Evolutionary conservation across 2,113 vertebrate species (phyloP).

Genomic region (Marcusenius ussheri): DNA sequence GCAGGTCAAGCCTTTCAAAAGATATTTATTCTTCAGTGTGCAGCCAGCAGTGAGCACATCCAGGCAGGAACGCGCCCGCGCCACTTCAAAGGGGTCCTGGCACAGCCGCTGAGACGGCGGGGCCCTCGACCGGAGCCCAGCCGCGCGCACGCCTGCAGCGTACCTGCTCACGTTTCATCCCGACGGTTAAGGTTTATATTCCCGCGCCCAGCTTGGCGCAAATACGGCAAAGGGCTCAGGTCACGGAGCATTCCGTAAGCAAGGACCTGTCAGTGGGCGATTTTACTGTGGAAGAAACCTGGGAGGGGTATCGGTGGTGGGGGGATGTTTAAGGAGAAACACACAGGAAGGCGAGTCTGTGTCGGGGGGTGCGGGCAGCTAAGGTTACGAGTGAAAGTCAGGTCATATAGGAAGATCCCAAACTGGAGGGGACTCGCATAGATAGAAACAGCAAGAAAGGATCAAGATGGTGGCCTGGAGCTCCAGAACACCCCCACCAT

Average conservation of each 20-base stretch:
- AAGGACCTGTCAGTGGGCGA: not conserved
- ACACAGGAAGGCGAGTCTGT: not conserved
- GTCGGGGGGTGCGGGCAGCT: not conserved
- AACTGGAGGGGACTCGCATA: not conserved
- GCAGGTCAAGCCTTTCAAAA: slow-evolving; percentile 29
- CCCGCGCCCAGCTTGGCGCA: not conserved
- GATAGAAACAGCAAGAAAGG: not conserved
- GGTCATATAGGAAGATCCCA: not conserved
- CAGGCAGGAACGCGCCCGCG: slow-evolving; percentile 33
- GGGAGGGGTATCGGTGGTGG: not conserved
- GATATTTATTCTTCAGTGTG: slow-evolving; percentile 28
- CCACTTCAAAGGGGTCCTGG: slow-evolving; percentile 40
- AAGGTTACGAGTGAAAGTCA: not conserved
- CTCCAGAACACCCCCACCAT: not conserved
- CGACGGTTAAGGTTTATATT: not conserved
- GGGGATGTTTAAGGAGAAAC: not conserved
- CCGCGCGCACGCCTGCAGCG: slow-evolving; percentile 30
- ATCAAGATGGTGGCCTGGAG: not conserved
- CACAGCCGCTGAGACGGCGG: slow-evolving; percentile 35
- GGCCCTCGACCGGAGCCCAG: slow-evolving; percentile 31
- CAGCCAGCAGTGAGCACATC: not conserved
- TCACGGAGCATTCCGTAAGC: not conserved
- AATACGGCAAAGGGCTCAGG: not conserved
- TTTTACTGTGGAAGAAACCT: not conserved
- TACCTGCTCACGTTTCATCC: slow-evolving; percentile 11